Evolutionary conservation across 2,113 vertebrate genomes (phyloP), one percentile per base, ranked within the genome.

Genomic region (Gymnocephalus cernua): DNA sequence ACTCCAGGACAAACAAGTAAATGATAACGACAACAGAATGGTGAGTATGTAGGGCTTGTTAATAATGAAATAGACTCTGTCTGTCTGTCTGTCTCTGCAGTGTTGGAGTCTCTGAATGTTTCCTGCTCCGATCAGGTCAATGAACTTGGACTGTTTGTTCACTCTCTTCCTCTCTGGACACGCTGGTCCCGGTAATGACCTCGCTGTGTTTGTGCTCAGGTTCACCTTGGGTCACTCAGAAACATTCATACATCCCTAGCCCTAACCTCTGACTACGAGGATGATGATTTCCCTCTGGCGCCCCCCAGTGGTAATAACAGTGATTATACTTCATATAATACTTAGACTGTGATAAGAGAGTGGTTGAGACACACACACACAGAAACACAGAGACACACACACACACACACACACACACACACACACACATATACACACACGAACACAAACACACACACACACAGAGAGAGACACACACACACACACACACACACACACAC

Each of bases 121-220:
- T 80, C 82, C 50, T 25, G 38, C 75, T 53, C 11, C 13, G n/a
- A 35, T 44, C 4, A 4, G 79, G 78, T 70, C 48, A 71, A 82
- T 71, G 79, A 75, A 82, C 85, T 85, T 23, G 35, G n/a, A 54
- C 25, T 85, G 76, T 85, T 87, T 82, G 84, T 45, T 75, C 70
- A 77, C 38, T 45, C 13, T 64, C 32, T 69, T 80, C 67, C 74
- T 70, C 19, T 74, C 48, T 58, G 58, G 56, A 44, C 59, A 77
- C 45, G 41, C 13, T 23, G 63, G 71, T 51, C 32, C 32, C 64
- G 70, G 57, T 27, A 78, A 21, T 86, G 53, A 86, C 53, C 80
- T 80, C 32, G 32, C 54, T n/a, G 3, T 12, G 62, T 62, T 68
- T 41, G 59, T 14, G 50, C 4, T 23, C 27, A 13, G 51, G 80